Evolutionary conservation across 2,113 vertebrate genomes (phyloP).

Genomic region (Telmatochromis brichardi): DNA sequence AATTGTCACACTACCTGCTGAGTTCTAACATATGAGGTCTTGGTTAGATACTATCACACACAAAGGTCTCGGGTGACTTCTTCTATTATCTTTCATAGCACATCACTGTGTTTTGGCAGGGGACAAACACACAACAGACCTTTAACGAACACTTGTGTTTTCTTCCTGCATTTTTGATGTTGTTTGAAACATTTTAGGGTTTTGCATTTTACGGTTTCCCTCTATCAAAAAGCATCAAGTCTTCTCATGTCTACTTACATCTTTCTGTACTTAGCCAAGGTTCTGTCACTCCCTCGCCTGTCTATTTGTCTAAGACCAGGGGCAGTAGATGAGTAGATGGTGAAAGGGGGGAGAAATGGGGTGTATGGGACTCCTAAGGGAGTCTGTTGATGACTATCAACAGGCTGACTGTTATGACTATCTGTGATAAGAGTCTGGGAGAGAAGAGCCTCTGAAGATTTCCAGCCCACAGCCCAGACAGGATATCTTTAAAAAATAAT

Average conservation of each 20-base stretch:
- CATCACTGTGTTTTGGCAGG: conserved; percentile 12
- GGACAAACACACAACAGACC: background rate
- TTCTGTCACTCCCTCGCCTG: conserved; percentile 25
- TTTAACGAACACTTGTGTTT: background rate
- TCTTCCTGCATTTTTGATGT: background rate
- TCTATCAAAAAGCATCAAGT: background rate
- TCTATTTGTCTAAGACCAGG: conserved; percentile 68
- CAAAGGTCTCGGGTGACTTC: conserved; percentile 26
- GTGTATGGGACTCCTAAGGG: conserved; percentile 53
- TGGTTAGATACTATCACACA: conserved; percentile 23
- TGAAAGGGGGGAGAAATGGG: background rate
- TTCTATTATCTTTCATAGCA: conserved; percentile 54
- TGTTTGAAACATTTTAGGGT: background rate
- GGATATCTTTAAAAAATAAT: conserved; percentile 50
- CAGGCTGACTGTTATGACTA: conserved; percentile 72
- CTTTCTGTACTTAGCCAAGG: conserved; percentile 1
- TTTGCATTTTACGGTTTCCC: background rate
- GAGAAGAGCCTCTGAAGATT: conserved; percentile 48
- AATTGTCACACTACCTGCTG: background rate
- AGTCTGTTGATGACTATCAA: conserved; percentile 70
- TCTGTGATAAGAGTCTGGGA: conserved; percentile 67
- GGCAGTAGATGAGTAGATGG: conserved; percentile 53
- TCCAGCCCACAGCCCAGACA: conserved; percentile 45
- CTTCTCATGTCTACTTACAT: background rate
- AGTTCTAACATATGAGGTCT: background rate